phyloP scores from a whole-genome alignment of 2,113 vertebrate species.

The Pithys albifrons region DNA sequence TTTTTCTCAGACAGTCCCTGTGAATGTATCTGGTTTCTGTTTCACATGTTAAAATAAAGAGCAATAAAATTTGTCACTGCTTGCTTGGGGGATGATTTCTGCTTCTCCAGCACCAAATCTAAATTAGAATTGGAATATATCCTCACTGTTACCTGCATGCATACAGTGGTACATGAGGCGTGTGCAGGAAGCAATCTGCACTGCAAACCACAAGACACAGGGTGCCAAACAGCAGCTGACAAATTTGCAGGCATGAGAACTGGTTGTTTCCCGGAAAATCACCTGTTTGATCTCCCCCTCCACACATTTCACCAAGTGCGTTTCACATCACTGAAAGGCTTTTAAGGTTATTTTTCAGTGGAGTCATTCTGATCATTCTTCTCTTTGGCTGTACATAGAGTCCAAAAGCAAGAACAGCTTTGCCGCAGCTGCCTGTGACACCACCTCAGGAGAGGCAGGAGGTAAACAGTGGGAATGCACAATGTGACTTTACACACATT shows the following conservation, averaged over 20 bases:
- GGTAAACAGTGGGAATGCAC: not conserved
- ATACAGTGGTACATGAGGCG: not conserved
- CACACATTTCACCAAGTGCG: fast-evolving
- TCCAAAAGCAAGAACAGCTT: not conserved
- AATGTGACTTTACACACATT: not conserved
- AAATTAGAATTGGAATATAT: not conserved
- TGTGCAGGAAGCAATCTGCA: not conserved
- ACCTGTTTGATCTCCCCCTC: not conserved
- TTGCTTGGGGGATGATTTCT: not conserved
- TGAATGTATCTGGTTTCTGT: not conserved
- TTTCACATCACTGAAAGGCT: not conserved
- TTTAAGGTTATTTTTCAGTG: not conserved
- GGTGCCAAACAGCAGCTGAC: not conserved
- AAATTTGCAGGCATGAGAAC: not conserved
- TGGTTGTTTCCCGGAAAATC: not conserved
- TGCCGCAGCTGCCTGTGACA: not conserved
- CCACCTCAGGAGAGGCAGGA: not conserved
- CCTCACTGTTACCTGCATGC: not conserved
- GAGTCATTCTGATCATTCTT: not conserved
- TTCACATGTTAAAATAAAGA: not conserved
- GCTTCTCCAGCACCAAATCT: not conserved
- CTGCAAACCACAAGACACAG: not conserved
- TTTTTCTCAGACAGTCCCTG: not conserved
- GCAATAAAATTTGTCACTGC: not conserved
- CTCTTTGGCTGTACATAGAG: not conserved